Evolutionary conservation across 2,888 invertebrate genomes (phyloP), one percentile per base, ranked within the genome.

Genomic region (Cybosia mesomella): DNA sequence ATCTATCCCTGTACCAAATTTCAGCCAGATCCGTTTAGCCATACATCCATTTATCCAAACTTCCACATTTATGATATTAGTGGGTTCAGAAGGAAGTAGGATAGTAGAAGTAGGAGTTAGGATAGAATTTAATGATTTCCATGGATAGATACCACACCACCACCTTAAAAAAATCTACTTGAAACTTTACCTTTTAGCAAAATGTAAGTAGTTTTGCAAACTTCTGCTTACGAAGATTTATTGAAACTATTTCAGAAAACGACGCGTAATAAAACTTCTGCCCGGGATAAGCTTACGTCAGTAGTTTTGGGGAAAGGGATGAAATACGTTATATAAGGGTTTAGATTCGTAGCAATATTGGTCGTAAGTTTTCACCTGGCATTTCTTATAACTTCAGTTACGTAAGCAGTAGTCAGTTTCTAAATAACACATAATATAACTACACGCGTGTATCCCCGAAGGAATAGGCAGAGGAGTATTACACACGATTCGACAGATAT

Each of bases 191-290:
- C 57, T 57, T 39, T 22, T 39, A 49, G 49, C 32, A 53, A 62
- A 62, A 53, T 62, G 49, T n/a, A 62, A 32, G 61, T 32, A 53
- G 49, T 49, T 55, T 49, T 32, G 32, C 28, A 49, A 62, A 32
- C 13, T 62, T 53, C 21, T 21, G 61, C 28, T 67, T 36, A 53
- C 13, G 22, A n/a, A 43, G 54, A 59, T 68, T 36, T 64, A 68
- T 68, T 28, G 59, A 49, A 49, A 64, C 58, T 11, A 28, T 67
- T 63, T 58, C 7, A 24, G 58, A 49, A 49, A 53, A 53, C 28
- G 49, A 34, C n/a, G 24, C n/a, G 32, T 62, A 58, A 58, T 67
- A 67, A 59, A 67, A 67, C 54, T 54, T 49, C 21, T 22, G 10
- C n/a, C 24, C 11, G 39, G 28, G 54, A 24, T 24, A 54, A 36